Percentiles rank a stretch among this genome's conserved stretches.
Conservation (phyloP, 2,888 invertebrate genomes). For the Strigamia maritima region DNA sequence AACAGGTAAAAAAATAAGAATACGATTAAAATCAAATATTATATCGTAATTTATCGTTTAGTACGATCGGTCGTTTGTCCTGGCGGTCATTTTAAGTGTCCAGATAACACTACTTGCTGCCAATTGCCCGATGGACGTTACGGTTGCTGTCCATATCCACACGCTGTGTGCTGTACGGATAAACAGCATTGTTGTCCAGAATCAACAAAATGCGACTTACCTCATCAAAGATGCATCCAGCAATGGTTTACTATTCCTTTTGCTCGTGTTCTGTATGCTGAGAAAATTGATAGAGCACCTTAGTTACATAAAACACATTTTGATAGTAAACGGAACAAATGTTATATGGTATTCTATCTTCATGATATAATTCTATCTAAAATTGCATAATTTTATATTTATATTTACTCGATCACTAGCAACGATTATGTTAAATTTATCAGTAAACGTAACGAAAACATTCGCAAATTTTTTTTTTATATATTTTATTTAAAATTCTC, state of each 20-base stretch:
- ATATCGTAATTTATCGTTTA: background rate
- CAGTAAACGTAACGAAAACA: no score
- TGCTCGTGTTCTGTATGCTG: constrained; percentile 19
- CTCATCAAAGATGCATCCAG: constrained; percentile 7
- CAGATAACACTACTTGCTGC: constrained; percentile 21
- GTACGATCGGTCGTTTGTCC: constrained; percentile 42
- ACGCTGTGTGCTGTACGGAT: background rate
- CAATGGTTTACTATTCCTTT: background rate
- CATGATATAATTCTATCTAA: no score
- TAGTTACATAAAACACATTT: no score
- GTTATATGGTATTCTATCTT: no score
- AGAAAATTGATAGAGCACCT: background rate
- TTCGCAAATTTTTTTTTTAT: no score
- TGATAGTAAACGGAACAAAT: no score
- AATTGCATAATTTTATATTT: no score
- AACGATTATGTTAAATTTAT: no score
- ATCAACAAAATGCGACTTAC: background rate
- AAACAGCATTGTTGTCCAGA: constrained; percentile 26
- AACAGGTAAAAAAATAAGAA: background rate
- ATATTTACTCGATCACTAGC: no score
- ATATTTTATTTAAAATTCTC: no score
- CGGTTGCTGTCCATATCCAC: constrained; percentile 19
- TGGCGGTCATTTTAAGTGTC: constrained; percentile 31
- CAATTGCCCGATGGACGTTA: background rate
- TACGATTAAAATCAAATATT: background rate